A percentile compares a stretch with the other conserved stretches of the same genome.
Evolutionary conservation across 2,888 invertebrate species (phyloP).

Genomic region (Nemurella pictetii): DNA sequence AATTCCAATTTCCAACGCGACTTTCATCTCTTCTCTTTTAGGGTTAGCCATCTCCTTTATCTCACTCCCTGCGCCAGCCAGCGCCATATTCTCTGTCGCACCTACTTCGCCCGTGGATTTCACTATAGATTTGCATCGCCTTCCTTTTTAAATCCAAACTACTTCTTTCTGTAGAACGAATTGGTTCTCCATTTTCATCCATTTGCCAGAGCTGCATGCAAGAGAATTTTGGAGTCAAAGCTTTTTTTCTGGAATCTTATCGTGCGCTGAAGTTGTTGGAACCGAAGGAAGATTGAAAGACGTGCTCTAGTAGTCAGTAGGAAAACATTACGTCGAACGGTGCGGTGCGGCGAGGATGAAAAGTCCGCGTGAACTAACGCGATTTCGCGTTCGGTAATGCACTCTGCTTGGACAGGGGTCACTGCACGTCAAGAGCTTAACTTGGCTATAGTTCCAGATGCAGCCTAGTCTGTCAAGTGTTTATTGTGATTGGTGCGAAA

Average conservation of each 20-base stretch:
- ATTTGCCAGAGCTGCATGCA: conserved; percentile 32
- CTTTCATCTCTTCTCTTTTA: conserved; percentile 35
- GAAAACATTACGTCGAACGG: background rate
- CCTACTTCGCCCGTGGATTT: conserved; percentile 9
- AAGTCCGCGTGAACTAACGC: background rate
- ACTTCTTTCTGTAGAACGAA: conserved; percentile 39
- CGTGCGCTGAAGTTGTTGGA: conserved; percentile 25
- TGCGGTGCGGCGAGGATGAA: background rate
- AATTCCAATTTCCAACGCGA: conserved; percentile 41
- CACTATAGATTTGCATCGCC: conserved; percentile 26
- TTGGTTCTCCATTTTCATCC: conserved; percentile 41
- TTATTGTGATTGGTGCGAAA: no score
- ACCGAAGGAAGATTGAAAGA: conserved; percentile 24
- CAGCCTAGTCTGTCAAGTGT: no score
- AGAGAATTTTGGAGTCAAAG: conserved; percentile 38
- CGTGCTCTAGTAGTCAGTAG: background rate
- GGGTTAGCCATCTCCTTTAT: conserved; percentile 25
- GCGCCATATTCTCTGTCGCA: background rate
- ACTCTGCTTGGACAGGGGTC: no score
- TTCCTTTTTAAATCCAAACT: conserved; percentile 38
- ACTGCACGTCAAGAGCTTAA: no score
- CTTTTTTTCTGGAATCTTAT: conserved; percentile 34
- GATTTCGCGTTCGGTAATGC: background rate
- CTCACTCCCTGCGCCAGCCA: conserved; percentile 5
- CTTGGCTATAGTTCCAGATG: no score